Evolutionary conservation across 2,797 vertebrate genomes (phyloP).

Genomic region (Fundulus diaphanus): DNA sequence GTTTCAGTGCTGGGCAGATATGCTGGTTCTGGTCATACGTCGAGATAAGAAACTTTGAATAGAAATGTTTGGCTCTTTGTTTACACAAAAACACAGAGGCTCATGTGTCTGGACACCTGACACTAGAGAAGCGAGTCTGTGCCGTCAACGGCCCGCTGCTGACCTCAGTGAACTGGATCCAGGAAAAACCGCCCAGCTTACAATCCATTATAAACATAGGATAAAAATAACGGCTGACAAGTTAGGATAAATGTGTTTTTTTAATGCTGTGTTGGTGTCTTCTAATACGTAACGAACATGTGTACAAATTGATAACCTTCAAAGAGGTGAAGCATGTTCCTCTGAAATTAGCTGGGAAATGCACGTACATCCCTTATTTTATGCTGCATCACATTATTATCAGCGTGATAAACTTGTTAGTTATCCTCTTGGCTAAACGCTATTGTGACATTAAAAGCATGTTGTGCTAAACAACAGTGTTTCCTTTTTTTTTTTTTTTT

Average conservation of each 20-base stretch:
- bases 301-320: no score
- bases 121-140: not conserved
- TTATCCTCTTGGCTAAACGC: no score
- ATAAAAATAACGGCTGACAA: not conserved
- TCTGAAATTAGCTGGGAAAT: no score
- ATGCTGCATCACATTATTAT: no score
- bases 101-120: slow-evolving; percentile 11
- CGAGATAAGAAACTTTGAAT: not conserved
- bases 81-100: slow-evolving; percentile 30
- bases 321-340: no score
- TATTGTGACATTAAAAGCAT: no score
- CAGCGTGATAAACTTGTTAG: no score
- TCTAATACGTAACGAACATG: no score
- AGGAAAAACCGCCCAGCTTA: not conserved
- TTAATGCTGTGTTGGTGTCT: not conserved
- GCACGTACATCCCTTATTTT: no score
- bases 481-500: no score
- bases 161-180: not conserved
- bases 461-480: no score
- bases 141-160: not conserved
- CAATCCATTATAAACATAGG: not conserved
- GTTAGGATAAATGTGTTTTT: not conserved
- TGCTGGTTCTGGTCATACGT: not conserved
- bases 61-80: slow-evolving; percentile 18
- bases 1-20: not conserved